Evolutionary conservation across 1,140 invertebrate genomes (phyloP), one percentile per base, ranked within the genome.

Genomic region (Homarus americanus): DNA sequence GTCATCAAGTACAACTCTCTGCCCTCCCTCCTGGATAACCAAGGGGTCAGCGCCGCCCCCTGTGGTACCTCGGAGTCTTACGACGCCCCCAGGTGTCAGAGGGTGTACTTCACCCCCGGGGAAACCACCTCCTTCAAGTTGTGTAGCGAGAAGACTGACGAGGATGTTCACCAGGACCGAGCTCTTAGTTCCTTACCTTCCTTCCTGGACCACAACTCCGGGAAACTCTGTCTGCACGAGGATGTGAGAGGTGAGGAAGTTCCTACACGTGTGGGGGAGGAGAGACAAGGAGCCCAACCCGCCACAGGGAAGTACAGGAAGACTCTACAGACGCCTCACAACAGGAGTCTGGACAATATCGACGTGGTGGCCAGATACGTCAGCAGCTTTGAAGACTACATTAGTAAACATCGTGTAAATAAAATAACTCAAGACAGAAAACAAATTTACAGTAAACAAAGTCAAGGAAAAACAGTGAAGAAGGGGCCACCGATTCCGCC

Each of bases 331-430:
- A 82, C 44, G 5, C 79, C 49, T 4, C 86, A 66, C 24, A 78
- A 79, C 40, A 24, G 76, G 24, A 87, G 86, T 28, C 44, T 76
- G 12, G 76, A 87, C 38, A 87, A 69, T 36, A 63, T 87, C 28
- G 49, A 87, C 49, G 76, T 79, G 7, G 86, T 79, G 34, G 86
- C 76, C n/a, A 79, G 53, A 10, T 87, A 87, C 49, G 86, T 87
- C 36, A 87, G 86, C 38, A 87, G 86, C 76, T 87, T 87, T 36
- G 86, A 87, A 32, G 86, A 87, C 32, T 87, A 87, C 76, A 79
- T 87, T 7, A 20, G 20, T 24, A 58, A 58, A 20, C 53, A 58
- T 24, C 12, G 24, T 1, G 15, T 1, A 58, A 58, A 20, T 24
- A 15, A 0, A 58, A 20, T 58, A 58, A 15, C 53, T 12, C 53